phyloP scores from a whole-genome alignment of 2,797 vertebrate species.

The Acridotheres tristis region DNA sequence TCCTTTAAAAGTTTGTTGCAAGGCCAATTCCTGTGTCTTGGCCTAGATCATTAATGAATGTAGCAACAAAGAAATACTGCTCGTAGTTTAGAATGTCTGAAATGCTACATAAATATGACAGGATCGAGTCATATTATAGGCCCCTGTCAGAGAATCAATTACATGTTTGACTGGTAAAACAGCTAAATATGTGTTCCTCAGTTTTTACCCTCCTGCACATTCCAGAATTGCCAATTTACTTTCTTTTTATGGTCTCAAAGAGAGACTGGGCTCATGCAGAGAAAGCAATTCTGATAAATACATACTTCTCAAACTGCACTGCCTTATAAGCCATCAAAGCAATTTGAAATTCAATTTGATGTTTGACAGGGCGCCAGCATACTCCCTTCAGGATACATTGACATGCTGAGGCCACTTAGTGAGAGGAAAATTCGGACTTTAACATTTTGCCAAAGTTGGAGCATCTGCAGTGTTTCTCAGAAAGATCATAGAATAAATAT shows the following conservation, averaged over 20 bases:
- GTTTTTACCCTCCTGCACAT: background rate
- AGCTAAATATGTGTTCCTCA: background rate
- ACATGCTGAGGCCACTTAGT: constrained; percentile 69
- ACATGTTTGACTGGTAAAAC: background rate
- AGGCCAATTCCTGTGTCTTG: background rate
- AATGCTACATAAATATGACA: background rate
- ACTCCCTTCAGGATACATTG: constrained; percentile 53
- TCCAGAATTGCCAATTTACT: constrained; percentile 38
- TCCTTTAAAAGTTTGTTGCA: background rate
- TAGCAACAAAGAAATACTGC: background rate
- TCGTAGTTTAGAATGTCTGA: background rate
- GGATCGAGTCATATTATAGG: background rate
- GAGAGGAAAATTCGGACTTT: constrained; percentile 55
- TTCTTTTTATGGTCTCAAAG: constrained; percentile 20
- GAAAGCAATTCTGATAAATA: constrained; percentile 64
- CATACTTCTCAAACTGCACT: constrained; percentile 26
- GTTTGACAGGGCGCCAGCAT: constrained; percentile 66
- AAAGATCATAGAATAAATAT: constrained; percentile 4
- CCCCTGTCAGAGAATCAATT: background rate
- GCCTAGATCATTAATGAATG: background rate
- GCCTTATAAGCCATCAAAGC: constrained; percentile 64
- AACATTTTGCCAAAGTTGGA: constrained; percentile 46
- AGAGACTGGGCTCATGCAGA: constrained; percentile 5
- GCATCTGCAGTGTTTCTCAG: background rate
- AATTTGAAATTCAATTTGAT: constrained; percentile 80